Percentiles rank a stretch among this genome's conserved stretches.
Evolutionary conservation across 2,888 invertebrate species (phyloP).

Genomic region (Agonopterix alstromeriana): DNA sequence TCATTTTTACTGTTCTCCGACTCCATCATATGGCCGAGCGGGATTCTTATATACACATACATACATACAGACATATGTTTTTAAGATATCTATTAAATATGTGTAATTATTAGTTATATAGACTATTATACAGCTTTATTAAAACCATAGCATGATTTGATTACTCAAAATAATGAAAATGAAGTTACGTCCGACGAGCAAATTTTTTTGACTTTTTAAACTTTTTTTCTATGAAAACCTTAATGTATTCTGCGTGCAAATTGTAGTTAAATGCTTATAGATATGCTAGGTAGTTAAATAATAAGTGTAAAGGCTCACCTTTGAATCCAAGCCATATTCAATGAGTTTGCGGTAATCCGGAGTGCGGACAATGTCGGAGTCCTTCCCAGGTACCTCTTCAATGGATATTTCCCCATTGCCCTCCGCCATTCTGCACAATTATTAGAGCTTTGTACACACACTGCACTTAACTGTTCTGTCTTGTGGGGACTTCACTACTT

Average conservation of each 20-base stretch:
- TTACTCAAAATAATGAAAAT: too few relatives aligned
- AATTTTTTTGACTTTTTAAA: too few relatives aligned
- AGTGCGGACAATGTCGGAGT: constrained; percentile 83
- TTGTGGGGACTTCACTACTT: constrained; percentile 12
- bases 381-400: constrained; percentile 83
- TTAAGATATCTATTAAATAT: too few relatives aligned
- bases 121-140: too few relatives aligned
- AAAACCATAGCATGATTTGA: too few relatives aligned
- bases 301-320: constrained; percentile 71
- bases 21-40: too few relatives aligned
- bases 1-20: constrained; percentile 2
- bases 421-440: constrained; percentile 87
- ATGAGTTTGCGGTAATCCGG: constrained; percentile 96
- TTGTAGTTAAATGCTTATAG: not conserved
- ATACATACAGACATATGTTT: too few relatives aligned
- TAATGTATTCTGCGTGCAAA: not conserved
- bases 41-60: too few relatives aligned
- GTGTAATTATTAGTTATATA: too few relatives aligned
- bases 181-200: too few relatives aligned
- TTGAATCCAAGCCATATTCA: constrained; percentile 96
- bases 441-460: constrained; percentile 56
- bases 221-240: not conserved
- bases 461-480: constrained; percentile 35
- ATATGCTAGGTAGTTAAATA: not conserved
- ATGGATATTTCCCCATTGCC: constrained; percentile 90